phyloP scores from a whole-genome alignment of 2,797 vertebrate genomes.

The Oreortyx pictus region DNA sequence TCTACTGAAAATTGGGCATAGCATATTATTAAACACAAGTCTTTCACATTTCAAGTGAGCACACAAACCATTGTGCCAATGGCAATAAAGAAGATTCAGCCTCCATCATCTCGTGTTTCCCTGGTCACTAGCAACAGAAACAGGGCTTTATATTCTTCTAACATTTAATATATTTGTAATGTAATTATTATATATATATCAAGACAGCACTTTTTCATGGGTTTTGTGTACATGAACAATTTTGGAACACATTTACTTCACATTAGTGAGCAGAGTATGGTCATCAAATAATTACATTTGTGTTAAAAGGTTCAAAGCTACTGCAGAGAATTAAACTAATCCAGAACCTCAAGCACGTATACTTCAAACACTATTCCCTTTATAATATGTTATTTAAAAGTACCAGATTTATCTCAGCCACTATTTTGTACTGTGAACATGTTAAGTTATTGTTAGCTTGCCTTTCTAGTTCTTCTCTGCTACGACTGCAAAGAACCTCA shows the following conservation, averaged over 20 bases:
- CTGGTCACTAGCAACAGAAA: not conserved
- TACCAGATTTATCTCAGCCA: not conserved
- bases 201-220: not conserved
- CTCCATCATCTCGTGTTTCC: not conserved
- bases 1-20: not conserved
- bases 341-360: not conserved
- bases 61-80: not conserved
- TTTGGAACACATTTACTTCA: not conserved
- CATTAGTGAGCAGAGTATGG: not conserved
- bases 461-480: not conserved
- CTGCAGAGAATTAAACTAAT: not conserved
- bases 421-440: not conserved
- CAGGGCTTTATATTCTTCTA: not conserved
- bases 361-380: not conserved
- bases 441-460: not conserved
- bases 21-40: fast-evolving
- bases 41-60: not conserved
- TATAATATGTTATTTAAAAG: not conserved
- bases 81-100: not conserved
- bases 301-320: not conserved
- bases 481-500: not conserved
- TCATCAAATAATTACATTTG: not conserved
- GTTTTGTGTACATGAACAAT: not conserved
- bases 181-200: not conserved
- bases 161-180: not conserved